Evolutionary conservation across 2,888 invertebrate species (phyloP).

Genomic region (Neoaliturus tenellus): DNA sequence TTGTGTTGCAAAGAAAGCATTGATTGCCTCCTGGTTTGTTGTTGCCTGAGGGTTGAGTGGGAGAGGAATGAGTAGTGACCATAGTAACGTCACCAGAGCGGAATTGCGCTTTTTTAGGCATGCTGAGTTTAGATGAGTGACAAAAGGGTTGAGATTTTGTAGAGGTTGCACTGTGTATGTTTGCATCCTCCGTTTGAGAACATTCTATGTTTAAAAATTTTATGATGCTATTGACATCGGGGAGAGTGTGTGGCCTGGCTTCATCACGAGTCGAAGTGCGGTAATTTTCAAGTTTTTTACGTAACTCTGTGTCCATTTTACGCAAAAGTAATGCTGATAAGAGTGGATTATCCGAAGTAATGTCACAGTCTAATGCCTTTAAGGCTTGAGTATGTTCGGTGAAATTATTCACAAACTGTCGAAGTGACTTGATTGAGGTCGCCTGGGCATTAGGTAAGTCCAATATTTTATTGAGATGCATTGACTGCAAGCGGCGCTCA

Average conservation of each 20-base stretch:
- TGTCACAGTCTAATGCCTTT: neutral
- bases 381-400: neutral
- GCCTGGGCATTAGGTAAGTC: neutral
- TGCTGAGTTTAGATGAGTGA: too few relatives aligned
- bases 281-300: neutral
- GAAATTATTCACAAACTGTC: neutral
- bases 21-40: neutral
- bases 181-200: neutral
- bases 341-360: neutral
- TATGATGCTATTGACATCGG: neutral
- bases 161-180: neutral
- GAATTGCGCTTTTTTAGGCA: neutral
- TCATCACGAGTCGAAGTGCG: neutral
- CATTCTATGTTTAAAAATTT: constrained; percentile 8
- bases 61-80: neutral
- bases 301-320: neutral
- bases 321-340: neutral
- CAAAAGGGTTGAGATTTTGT: neutral
- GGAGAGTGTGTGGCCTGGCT: neutral
- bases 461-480: neutral
- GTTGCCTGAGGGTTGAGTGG: neutral
- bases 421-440: neutral
- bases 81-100: neutral
- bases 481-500: neutral
- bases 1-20: neutral